Base-by-base conservation (phyloP, 2,888 invertebrate species). In the Ophion ellenae region DNA sequence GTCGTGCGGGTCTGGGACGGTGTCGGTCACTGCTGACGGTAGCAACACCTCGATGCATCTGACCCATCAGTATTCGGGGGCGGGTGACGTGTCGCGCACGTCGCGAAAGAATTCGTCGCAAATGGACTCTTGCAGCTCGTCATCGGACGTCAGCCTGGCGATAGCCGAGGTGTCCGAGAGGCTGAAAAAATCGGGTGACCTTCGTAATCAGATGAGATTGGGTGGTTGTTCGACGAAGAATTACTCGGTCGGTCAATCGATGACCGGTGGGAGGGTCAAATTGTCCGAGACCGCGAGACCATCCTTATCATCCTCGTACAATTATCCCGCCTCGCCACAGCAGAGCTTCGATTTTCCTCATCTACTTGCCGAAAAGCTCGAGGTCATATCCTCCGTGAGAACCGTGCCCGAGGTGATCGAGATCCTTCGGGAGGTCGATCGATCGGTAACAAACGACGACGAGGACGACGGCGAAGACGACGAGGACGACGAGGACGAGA, bases 61-160 rank as follows among this genome's bases (percentile, higher is more conserved):
- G n/a, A 81, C 78, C 1, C 83, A 86, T 74, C 86, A 86, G 57
- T 88, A 85, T 24, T 87, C 89, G 75, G 89, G 85, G 36, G 78
- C 88, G 4, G 86, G 86, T 14, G 91, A 90, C 61, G 57, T 53
- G 7, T 87, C 87, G 20, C 86, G 91, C 28, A 87, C 92, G n/a
- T 94, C 96, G 24, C 95, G 96, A 40, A 97, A 96, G 92, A 96
- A 97, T 93, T 96, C 97, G 5, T 94, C 95, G 17, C 95, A 95
- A 89, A 94, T 97, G 67, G 97, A 97, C 93, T 97, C 96, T 20
- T 96, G 96, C 91, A 96, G 96, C 91, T 97, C 97, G n/a, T 96
- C 97, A 14, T 97, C 97, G 28, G 97, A 97, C 92, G 95, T 97
- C 86, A 96, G 96, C 92, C 94, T 95, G 69, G 95, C 95, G 67